These are phyloP conservation scores for Sphaeridia pumilis DNA, from an alignment of 2,888 invertebrate genomes.

Conservation along the genomic window DNA sequence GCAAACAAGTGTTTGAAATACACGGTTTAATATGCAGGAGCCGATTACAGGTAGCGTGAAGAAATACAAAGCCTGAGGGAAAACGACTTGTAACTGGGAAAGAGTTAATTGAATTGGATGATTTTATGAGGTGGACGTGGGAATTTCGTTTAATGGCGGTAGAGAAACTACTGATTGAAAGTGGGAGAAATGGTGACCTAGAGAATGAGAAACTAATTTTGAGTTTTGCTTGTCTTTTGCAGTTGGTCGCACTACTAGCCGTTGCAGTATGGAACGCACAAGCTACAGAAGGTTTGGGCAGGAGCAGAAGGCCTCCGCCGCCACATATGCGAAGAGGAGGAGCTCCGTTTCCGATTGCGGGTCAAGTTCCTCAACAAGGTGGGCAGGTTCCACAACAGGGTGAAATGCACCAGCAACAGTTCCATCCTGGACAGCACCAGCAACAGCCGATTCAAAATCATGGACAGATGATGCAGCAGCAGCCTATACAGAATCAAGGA, in stretches of 20 bases:
- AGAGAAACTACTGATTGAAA: not conserved
- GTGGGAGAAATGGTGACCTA: not conserved
- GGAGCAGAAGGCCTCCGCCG: constrained; percentile 9
- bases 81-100: too few species aligned
- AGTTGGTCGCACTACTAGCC: constrained; percentile 4
- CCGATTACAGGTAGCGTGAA: too few species aligned
- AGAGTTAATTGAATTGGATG: too few species aligned
- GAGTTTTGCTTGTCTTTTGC: constrained; percentile 1
- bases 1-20: too few species aligned
- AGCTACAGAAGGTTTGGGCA: not conserved
- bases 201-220: not conserved
- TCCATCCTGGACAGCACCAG: not conserved
- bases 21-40: too few species aligned
- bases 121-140: too few species aligned
- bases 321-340: constrained; percentile 10
- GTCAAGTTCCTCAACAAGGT: not conserved
- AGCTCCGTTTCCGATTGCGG: constrained; percentile 8
- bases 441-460: constrained; percentile 8
- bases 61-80: too few species aligned
- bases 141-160: too few species aligned
- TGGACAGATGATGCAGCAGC: not conserved
- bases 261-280: not conserved
- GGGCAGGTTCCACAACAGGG: not conserved
- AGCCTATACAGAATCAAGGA: not conserved
- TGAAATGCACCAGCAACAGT: not conserved